Evolutionary conservation across 2,797 vertebrate species (phyloP).

Genomic region (Heteromormyrus szaboi): DNA sequence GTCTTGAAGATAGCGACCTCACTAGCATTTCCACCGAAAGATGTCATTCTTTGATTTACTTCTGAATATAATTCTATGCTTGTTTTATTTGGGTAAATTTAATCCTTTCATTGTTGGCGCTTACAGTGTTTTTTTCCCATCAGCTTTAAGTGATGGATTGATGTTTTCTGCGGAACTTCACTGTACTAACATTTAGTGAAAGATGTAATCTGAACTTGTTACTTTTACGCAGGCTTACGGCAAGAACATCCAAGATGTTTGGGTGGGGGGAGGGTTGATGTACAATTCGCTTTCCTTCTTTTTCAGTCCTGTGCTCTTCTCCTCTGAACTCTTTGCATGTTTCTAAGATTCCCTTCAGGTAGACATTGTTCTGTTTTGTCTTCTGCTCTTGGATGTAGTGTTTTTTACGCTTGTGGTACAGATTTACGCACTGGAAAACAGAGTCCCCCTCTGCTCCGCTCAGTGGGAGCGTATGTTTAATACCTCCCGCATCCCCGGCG

Average conservation of each 20-base stretch:
- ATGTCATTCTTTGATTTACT: background rate
- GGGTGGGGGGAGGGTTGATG: background rate
- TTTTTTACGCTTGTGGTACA: constrained; percentile 46
- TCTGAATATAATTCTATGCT: background rate
- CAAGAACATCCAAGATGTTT: background rate
- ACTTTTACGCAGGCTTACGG: background rate
- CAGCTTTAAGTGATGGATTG: background rate
- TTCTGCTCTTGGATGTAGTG: constrained; percentile 48
- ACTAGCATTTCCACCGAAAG: background rate
- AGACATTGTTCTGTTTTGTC: constrained; percentile 59
- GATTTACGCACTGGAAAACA: constrained; percentile 86
- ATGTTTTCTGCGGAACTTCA: background rate
- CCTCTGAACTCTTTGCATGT: constrained; percentile 42
- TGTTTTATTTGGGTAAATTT: background rate
- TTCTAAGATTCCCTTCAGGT: constrained; percentile 25
- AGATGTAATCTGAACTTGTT: background rate
- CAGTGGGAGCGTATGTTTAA: constrained; percentile 99
- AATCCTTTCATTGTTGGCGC: background rate
- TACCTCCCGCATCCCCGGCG: constrained; percentile 80
- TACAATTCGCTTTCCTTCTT: background rate
- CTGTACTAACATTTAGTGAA: background rate
- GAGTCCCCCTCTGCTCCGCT: constrained; percentile 90
- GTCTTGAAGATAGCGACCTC: background rate
- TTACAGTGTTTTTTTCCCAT: background rate
- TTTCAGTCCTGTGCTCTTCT: background rate